These are phyloP conservation scores for Lagopus muta DNA, from an alignment of 2,113 vertebrate species.

Conservation along the genomic window DNA sequence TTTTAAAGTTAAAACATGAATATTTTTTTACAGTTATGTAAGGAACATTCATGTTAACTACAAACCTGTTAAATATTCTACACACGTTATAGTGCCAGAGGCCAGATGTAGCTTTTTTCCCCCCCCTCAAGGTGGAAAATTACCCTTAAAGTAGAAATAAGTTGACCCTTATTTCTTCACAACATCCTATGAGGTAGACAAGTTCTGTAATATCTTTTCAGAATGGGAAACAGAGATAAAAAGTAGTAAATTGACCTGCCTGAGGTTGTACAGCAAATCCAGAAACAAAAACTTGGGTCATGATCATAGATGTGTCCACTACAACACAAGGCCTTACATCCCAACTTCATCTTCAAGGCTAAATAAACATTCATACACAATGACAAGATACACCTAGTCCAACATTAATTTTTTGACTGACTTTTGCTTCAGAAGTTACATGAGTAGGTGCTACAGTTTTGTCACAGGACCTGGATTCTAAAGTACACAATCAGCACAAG, in stretches of 20 bases:
- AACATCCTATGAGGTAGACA: constrained; percentile 17
- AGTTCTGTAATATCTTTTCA: not conserved
- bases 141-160: not conserved
- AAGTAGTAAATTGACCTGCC: not conserved
- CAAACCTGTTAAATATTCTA: not conserved
- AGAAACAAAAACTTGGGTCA: not conserved
- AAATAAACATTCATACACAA: not conserved
- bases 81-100: not conserved
- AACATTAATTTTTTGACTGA: not conserved
- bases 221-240: not conserved
- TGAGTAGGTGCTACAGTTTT: not conserved
- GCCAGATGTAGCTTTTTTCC: not conserved
- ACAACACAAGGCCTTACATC: not conserved
- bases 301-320: not conserved
- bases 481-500: not conserved
- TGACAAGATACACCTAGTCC: not conserved
- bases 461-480: not conserved
- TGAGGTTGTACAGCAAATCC: not conserved
- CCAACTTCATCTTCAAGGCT: not conserved
- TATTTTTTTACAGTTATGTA: not conserved
- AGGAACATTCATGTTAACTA: not conserved
- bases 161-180: constrained; percentile 1
- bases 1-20: not conserved
- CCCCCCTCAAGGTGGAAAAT: not conserved
- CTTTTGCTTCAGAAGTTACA: not conserved